Conservation (phyloP, 2,113 vertebrate genomes). For the Hippocampus mohnikei region DNA sequence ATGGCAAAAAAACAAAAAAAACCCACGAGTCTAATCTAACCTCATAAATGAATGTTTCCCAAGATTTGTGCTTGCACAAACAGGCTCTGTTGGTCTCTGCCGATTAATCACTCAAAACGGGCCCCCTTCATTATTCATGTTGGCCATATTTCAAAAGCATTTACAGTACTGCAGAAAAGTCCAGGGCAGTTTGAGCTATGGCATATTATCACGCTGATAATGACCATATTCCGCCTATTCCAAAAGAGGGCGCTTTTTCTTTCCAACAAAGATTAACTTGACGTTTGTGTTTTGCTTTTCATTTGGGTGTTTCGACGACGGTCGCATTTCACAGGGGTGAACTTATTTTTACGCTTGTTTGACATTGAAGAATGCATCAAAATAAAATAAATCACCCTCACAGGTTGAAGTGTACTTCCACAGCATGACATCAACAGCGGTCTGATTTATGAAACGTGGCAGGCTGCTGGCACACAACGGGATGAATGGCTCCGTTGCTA, state of each 20-base stretch:
- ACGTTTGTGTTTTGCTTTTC: too few relatives aligned
- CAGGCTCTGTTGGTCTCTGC: background rate
- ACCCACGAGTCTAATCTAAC: background rate
- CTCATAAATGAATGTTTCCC: background rate
- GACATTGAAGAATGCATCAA: background rate
- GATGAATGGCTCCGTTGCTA: background rate
- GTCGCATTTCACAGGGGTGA: too few relatives aligned
- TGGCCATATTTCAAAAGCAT: background rate
- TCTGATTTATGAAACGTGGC: conserved; percentile 7
- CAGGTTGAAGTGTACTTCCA: background rate
- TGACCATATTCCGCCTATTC: background rate
- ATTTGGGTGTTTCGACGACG: too few relatives aligned
- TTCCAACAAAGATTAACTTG: too few relatives aligned
- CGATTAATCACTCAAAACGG: background rate
- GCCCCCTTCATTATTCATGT: background rate
- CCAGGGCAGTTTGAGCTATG: background rate
- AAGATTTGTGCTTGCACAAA: background rate
- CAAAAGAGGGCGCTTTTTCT: too few relatives aligned
- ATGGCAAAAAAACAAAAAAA: too few relatives aligned
- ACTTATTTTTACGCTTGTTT: background rate
- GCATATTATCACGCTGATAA: too few relatives aligned
- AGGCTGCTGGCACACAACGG: background rate
- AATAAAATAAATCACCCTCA: too few relatives aligned
- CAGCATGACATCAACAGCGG: background rate
- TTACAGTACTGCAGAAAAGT: background rate